Base-by-base conservation (phyloP, 2,797 vertebrate genomes). In the Phalloptychus januarius region DNA sequence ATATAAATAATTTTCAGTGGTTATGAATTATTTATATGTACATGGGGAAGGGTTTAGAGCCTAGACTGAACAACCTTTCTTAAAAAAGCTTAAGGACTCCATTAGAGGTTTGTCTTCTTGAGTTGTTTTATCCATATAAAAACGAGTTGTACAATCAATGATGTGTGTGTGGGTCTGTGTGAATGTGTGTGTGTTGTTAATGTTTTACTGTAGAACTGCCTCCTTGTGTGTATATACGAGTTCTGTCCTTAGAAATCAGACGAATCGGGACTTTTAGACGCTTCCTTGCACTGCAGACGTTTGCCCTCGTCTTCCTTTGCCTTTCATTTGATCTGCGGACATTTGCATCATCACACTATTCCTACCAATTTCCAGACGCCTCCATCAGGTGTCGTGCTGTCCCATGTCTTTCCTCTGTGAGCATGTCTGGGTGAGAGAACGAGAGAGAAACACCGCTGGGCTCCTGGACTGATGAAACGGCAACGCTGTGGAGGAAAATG, bases 261-360 rank as follows among this genome's bases (percentile, higher is more conserved):
- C 28, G 18, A n/a, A 71, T 54, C n/a, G 2, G 33, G 11, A 56
- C 1, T 38, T 69, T 75, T 44, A 70, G 76, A 80, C 2, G 75
- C 88, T 88, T 90, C 50, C 81, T 91, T 67, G 84, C 84, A 83
- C 67, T 75, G 75, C 82, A 87, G 67, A 87, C 87, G 81, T 90
- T 88, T 85, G 78, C 70, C 88, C 89, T 85, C 63, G 40, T 46
- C 81, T 83, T 82, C 28, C 63, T 38, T 81, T 20, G 77, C 52
- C 71, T 85, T 83, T 25, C 18, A 73, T 77, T 77, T 84, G 12
- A 83, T 86, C 93, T 89, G 50, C 50, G 82, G 42, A 89, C 88
- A 86, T 93, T 89, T 76, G 69, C 91, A 90, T 89, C 76, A 61
- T 63, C 79, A 71, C 79, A 81, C 44, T 78, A 40, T 86, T 76